These are phyloP conservation scores for Sycobia sp. DNA, from an alignment of 1,140 invertebrate genomes.

Conservation along the genomic window DNA sequence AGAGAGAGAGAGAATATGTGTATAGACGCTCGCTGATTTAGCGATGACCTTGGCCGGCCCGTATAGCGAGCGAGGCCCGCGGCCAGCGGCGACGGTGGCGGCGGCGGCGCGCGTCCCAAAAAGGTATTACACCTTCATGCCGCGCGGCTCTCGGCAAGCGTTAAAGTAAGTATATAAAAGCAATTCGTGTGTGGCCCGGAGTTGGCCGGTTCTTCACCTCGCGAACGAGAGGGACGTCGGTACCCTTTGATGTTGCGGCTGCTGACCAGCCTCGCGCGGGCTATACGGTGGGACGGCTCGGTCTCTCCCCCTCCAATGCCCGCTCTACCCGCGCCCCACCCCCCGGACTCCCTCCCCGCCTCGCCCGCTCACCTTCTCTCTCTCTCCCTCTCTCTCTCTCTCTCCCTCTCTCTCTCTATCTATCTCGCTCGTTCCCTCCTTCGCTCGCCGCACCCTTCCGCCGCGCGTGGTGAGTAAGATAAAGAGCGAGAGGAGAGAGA, in stretches of 20 bases:
- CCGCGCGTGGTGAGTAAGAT: too few relatives aligned
- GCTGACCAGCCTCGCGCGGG: conserved; percentile 44
- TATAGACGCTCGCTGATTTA: conserved; percentile 25
- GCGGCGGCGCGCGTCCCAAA: conserved; percentile 26
- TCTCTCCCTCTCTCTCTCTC: too few relatives aligned
- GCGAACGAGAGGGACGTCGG: conserved; percentile 59
- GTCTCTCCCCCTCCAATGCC: too few relatives aligned
- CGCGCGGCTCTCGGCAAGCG: conserved; percentile 3
- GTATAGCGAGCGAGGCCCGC: background rate
- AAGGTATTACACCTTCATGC: conserved; percentile 47
- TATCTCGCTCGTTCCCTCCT: conserved; percentile 24
- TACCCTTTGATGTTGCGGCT: conserved; percentile 57
- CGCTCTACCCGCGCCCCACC: conserved; percentile 29
- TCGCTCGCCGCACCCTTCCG: background rate
- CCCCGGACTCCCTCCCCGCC: conserved; percentile 3
- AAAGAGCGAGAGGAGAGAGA: too few relatives aligned
- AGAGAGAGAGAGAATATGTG: too few relatives aligned
- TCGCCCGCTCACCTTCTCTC: too few relatives aligned
- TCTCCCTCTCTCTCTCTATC: too few relatives aligned
- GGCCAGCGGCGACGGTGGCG: background rate
- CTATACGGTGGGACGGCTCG: conserved; percentile 42
- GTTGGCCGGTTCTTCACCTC: conserved; percentile 63
- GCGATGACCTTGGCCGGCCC: conserved; percentile 29
- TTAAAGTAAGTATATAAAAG: conserved; percentile 58
- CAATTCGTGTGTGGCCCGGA: conserved; percentile 63